A percentile compares a stretch with the other conserved stretches of the same genome.
These are phyloP conservation scores for Anadara kagoshimensis DNA, from an alignment of 1,140 invertebrate genomes.

Conservation along the genomic window DNA sequence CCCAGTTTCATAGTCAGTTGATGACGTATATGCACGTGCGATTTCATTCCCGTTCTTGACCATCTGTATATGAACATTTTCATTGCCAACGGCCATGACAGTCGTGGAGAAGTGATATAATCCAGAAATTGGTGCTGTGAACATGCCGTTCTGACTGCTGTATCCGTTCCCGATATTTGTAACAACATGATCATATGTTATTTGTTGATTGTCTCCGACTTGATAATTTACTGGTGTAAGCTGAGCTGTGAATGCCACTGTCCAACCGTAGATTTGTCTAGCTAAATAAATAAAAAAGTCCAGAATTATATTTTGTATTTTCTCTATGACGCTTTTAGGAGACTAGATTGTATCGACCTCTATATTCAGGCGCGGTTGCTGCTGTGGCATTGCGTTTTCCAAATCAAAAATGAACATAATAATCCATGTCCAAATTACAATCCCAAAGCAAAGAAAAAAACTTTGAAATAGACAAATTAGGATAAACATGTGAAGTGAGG, in stretches of 20 bases:
- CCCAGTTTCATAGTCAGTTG: not conserved
- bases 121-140: slow-evolving; percentile 3
- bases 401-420: too few species aligned
- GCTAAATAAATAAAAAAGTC: too few species aligned
- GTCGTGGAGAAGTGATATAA: not conserved
- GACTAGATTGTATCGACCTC: too few species aligned
- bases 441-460: too few species aligned
- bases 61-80: not conserved
- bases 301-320: too few species aligned
- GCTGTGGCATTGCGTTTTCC: too few species aligned
- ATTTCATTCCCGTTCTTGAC: not conserved
- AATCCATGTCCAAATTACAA: too few species aligned
- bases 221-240: not conserved
- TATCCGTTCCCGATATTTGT: slow-evolving; percentile 1
- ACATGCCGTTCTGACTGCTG: not conserved
- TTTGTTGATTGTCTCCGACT: not conserved
- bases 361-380: too few species aligned
- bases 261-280: too few species aligned
- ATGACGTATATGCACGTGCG: not conserved
- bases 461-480: too few species aligned
- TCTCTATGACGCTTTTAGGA: too few species aligned
- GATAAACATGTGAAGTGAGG: too few species aligned
- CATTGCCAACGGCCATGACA: not conserved
- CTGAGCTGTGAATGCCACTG: not conserved
- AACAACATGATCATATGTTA: not conserved